These are phyloP conservation scores for Harpagoxenus sublaevis DNA, from an alignment of 2,888 invertebrate genomes.

Conservation along the genomic window DNA sequence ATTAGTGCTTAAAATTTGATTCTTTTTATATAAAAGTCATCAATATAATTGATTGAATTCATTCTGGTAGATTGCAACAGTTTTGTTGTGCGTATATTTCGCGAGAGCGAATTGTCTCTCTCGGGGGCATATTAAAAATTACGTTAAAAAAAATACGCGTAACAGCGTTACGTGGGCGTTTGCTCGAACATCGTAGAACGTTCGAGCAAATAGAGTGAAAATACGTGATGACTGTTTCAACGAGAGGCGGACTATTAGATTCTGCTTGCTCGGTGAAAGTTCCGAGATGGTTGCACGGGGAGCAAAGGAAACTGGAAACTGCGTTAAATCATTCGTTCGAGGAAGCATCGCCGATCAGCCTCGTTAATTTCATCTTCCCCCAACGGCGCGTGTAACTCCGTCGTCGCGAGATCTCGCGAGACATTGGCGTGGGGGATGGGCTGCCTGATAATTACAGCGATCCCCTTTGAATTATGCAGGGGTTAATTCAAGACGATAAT, in stretches of 20 bases:
- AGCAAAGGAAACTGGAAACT: constrained; percentile 54
- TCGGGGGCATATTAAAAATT: background rate
- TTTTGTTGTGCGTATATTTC: background rate
- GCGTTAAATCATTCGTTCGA: constrained; percentile 54
- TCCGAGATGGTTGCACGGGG: constrained; percentile 38
- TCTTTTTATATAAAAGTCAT: background rate
- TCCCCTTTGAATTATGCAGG: constrained; percentile 17
- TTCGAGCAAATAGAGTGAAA: constrained; percentile 39
- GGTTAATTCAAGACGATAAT: constrained; percentile 14
- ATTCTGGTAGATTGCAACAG: background rate
- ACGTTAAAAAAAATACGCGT: background rate
- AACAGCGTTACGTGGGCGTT: background rate
- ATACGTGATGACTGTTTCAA: constrained; percentile 43
- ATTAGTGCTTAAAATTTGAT: background rate
- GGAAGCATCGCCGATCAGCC: constrained; percentile 51
- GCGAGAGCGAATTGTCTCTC: background rate
- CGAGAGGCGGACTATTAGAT: constrained; percentile 42
- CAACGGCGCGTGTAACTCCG: constrained; percentile 29
- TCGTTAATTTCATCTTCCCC: constrained; percentile 48
- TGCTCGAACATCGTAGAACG: background rate
- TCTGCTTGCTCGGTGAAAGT: constrained; percentile 48
- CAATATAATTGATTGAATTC: constrained; percentile 8
- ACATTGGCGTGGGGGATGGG: background rate
- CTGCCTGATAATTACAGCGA: constrained; percentile 30
- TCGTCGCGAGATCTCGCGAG: constrained; percentile 34